phyloP scores from a whole-genome alignment of 2,797 vertebrate species.

The Falco concolor region DNA sequence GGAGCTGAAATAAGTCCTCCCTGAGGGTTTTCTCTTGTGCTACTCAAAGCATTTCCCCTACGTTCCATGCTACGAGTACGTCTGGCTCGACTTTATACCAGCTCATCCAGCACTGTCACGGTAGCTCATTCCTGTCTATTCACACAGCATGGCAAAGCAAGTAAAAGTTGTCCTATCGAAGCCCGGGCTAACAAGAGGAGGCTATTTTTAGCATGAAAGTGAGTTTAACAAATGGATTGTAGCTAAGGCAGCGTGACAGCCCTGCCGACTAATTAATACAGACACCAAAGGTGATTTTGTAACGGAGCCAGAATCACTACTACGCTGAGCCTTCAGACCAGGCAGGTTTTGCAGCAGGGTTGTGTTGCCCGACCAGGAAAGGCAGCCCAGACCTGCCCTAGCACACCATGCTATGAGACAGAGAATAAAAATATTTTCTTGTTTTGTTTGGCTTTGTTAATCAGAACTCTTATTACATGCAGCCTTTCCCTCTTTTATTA shows the following conservation, averaged over 20 bases:
- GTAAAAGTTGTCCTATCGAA: neutral
- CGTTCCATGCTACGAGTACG: neutral
- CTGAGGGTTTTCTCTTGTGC: neutral
- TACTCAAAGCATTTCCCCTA: neutral
- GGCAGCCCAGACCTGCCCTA: neutral
- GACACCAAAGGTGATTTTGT: constrained; percentile 27
- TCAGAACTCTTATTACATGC: neutral
- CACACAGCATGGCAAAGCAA: constrained; percentile 16
- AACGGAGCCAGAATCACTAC: neutral
- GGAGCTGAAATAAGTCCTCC: neutral
- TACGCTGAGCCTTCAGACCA: neutral
- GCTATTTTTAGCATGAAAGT: constrained; percentile 46
- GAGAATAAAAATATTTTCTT: neutral
- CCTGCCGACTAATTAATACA: constrained; percentile 28
- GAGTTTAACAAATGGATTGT: constrained; percentile 31
- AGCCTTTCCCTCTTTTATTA: neutral
- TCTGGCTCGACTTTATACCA: neutral
- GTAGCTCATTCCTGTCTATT: neutral
- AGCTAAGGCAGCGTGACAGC: constrained; percentile 33
- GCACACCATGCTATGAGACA: neutral
- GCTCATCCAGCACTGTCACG: neutral
- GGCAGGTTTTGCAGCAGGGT: neutral
- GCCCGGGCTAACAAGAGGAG: neutral
- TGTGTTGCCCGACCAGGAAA: neutral
- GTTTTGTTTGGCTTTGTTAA: neutral